Percentiles rank a stretch among this genome's conserved stretches.
Conservation (phyloP, 2,113 vertebrate species). For the Burhinus oedicnemus region DNA sequence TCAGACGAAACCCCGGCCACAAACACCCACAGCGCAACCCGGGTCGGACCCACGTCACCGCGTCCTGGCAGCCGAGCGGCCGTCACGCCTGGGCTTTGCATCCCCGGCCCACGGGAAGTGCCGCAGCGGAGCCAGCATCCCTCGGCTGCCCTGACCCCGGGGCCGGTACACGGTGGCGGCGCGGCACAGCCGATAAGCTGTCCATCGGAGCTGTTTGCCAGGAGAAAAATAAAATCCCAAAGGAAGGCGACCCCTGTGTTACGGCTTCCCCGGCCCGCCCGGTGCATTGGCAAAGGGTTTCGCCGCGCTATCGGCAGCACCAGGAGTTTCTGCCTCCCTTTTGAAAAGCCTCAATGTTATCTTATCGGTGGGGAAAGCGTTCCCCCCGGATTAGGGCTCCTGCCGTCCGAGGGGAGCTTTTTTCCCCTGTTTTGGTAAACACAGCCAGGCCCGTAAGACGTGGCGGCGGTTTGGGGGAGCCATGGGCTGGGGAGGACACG, state of each 20-base stretch:
- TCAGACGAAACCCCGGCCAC: neutral
- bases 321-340: constrained; percentile 42
- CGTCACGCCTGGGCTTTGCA: neutral
- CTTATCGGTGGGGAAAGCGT: constrained; percentile 38
- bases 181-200: neutral
- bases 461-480: neutral
- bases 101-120: neutral
- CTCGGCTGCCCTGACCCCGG: neutral
- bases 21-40: neutral
- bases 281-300: neutral
- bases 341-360: constrained; percentile 48
- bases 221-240: neutral
- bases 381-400: neutral
- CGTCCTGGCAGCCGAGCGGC: rapidly evolving
- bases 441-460: neutral
- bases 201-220: neutral
- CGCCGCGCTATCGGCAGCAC: neutral
- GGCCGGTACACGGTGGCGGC: neutral
- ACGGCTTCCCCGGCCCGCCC: neutral
- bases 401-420: neutral
- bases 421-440: constrained; percentile 11
- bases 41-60: neutral
- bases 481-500: rapidly evolving
- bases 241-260: neutral
- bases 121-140: neutral